phyloP scores from a whole-genome alignment of 2,797 vertebrate species.

The Ficedula albicollis region DNA sequence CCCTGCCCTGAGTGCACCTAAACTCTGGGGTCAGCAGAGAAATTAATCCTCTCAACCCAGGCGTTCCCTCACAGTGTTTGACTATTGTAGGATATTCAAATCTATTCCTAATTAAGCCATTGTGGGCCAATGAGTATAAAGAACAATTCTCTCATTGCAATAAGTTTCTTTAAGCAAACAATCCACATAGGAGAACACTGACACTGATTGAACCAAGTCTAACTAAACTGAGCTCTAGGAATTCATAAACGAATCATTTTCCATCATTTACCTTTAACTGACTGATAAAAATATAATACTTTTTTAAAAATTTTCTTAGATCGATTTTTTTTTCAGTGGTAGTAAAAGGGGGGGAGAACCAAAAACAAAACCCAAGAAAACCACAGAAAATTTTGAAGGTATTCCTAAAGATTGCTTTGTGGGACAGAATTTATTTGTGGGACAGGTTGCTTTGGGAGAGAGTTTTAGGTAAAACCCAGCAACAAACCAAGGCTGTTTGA shows the following conservation, averaged over 20 bases:
- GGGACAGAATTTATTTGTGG: neutral
- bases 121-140: neutral
- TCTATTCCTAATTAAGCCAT: neutral
- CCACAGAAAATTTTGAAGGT: neutral
- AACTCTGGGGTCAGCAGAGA: neutral
- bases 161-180: neutral
- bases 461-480: neutral
- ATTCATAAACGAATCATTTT: neutral
- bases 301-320: too few species aligned
- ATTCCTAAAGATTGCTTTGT: neutral
- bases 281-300: neutral
- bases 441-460: neutral
- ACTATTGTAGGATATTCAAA: neutral
- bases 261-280: neutral
- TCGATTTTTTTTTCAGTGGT: neutral
- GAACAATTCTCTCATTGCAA: neutral
- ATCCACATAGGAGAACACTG: neutral
- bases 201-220: neutral
- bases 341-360: rapidly evolving
- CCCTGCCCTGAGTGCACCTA: too few species aligned
- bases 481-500: neutral
- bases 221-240: neutral
- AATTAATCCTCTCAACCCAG: neutral
- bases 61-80: neutral
- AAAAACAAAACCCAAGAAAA: too few species aligned